Percentiles rank a stretch among this genome's conserved stretches.
Evolutionary conservation across 2,888 invertebrate species (phyloP).

Genomic region (Ypsolopha sequella): DNA sequence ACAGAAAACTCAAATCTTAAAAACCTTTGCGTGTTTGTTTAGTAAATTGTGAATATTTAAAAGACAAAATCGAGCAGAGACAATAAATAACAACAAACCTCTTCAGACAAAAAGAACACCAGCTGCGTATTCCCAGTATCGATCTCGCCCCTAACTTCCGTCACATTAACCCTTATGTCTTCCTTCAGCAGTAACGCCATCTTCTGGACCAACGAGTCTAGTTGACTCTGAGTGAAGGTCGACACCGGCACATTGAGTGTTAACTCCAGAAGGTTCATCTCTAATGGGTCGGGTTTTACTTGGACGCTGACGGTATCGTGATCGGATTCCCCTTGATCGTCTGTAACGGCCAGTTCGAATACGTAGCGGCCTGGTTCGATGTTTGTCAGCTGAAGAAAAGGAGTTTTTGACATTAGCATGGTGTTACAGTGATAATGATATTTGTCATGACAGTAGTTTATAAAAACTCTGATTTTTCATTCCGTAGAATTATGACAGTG

Average conservation of each 20-base stretch:
- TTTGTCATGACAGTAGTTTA: no score
- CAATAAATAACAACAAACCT: constrained; percentile 33
- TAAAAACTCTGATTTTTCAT: no score
- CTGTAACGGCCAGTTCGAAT: constrained; percentile 89
- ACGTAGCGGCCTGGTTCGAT: constrained; percentile 89
- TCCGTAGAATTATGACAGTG: no score
- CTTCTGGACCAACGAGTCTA: constrained; percentile 83
- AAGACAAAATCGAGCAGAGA: background rate
- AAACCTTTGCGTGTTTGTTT: no score
- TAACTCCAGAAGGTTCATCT: constrained; percentile 84
- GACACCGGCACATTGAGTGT: constrained; percentile 81
- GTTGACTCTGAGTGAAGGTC: constrained; percentile 68
- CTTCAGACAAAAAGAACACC: constrained; percentile 76
- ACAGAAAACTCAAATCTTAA: no score
- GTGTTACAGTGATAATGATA: no score
- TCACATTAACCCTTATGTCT: constrained; percentile 74
- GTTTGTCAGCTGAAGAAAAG: constrained; percentile 75
- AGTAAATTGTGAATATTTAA: no score
- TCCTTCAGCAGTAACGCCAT: constrained; percentile 83
- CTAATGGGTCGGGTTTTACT: constrained; percentile 82
- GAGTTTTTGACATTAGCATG: no score
- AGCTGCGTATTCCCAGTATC: constrained; percentile 74
- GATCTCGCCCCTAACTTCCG: constrained; percentile 69
- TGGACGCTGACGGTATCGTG: constrained; percentile 84
- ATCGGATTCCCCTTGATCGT: constrained; percentile 88